Evolutionary conservation across 1,140 invertebrate species (phyloP).

Genomic region (Drosophila sturtevanti): DNA sequence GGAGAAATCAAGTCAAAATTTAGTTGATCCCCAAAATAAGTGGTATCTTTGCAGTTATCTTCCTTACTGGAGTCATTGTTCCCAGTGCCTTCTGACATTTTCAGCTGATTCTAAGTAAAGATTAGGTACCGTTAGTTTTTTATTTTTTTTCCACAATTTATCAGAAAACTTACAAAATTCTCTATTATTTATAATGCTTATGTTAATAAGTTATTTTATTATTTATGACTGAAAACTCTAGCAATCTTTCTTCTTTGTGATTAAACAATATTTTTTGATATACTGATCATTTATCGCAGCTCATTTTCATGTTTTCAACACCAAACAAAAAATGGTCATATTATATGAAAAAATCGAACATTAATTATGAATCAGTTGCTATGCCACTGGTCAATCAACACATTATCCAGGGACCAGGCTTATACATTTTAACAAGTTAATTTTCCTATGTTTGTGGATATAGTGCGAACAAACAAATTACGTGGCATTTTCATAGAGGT

Average conservation of each 20-base stretch:
- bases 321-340: neutral
- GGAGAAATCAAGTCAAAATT: neutral
- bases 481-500: constrained; percentile 40
- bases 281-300: neutral
- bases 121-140: neutral
- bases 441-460: constrained; percentile 67
- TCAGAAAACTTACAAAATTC: neutral
- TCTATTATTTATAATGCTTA: neutral
- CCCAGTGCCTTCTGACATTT: neutral
- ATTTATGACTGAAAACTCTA: neutral
- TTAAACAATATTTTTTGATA: neutral
- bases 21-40: neutral
- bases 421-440: constrained; percentile 67
- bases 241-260: neutral
- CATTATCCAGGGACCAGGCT: neutral
- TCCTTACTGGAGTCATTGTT: neutral
- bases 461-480: constrained; percentile 67
- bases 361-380: constrained; percentile 1
- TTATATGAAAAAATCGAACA: neutral
- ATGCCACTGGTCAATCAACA: neutral
- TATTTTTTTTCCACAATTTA: neutral
- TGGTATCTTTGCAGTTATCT: neutral
- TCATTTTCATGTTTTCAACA: neutral
- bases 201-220: neutral
- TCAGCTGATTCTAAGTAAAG: neutral